phyloP scores from a whole-genome alignment of 2,888 invertebrate species.

The Drosophila phalerata region DNA sequence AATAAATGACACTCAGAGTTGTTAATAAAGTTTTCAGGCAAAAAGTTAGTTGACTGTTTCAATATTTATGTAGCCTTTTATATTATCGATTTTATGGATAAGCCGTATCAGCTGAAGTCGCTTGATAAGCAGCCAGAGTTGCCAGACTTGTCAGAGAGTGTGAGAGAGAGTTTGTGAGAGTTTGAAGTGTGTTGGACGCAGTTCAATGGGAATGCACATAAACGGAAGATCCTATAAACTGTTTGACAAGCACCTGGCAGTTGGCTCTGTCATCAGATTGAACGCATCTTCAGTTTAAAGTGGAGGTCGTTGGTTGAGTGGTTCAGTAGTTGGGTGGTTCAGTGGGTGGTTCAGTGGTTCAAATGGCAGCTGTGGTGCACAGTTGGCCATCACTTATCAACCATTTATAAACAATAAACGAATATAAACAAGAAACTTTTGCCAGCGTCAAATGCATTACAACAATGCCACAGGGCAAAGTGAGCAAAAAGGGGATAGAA shows the following conservation, averaged over 20 bases:
- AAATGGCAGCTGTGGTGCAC: conserved; percentile 18
- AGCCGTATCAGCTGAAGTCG: conserved; percentile 29
- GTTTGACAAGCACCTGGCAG: conserved; percentile 58
- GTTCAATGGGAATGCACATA: conserved; percentile 30
- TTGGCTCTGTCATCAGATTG: conserved; percentile 6
- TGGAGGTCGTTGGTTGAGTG: conserved; percentile 6
- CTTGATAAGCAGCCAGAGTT: conserved; percentile 3
- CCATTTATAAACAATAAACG: conserved; percentile 80
- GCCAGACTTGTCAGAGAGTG: background rate
- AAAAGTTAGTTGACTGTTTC: conserved; percentile 39
- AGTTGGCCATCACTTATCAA: conserved; percentile 69
- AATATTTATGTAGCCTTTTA: conserved; percentile 43
- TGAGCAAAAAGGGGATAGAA: background rate
- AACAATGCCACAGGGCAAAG: conserved; percentile 45
- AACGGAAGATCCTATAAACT: conserved; percentile 43
- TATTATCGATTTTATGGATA: conserved; percentile 54
- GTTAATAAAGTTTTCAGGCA: conserved; percentile 21
- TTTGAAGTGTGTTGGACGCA: conserved; percentile 16
- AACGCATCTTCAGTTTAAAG: conserved; percentile 10
- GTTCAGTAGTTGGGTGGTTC: background rate
- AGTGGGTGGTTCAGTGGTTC: background rate
- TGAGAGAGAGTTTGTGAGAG: conserved; percentile 1
- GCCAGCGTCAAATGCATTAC: conserved; percentile 71
- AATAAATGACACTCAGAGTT: conserved; percentile 25
- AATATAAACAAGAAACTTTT: conserved; percentile 80